A percentile compares a stretch with the other conserved stretches of the same genome.
phyloP scores from a whole-genome alignment of 2,888 invertebrate species.

The Neoitamus cyanurus region DNA sequence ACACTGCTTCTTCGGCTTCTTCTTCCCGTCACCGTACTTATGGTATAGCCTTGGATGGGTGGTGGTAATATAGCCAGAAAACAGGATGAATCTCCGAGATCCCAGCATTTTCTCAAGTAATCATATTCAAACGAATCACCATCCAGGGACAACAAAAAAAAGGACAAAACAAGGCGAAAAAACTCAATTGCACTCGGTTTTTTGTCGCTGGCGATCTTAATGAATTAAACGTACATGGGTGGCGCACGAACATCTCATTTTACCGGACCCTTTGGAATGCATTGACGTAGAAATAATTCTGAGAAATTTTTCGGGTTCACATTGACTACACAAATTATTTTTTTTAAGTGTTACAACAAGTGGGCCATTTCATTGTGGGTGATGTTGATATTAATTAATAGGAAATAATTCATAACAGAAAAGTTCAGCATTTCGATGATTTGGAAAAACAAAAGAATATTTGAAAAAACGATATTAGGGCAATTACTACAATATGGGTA shows the following conservation, averaged over 20 bases:
- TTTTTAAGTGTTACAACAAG: background rate
- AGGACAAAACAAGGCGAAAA: background rate
- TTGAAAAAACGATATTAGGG: background rate
- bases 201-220: background rate
- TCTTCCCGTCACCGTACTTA: background rate
- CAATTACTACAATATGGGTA: too few relatives aligned
- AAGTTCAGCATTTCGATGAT: too few relatives aligned
- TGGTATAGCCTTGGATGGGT: constrained; percentile 18
- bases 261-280: background rate
- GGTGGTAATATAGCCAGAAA: background rate
- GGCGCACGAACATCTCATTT: background rate
- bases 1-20: background rate
- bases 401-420: background rate
- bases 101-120: constrained; percentile 21
- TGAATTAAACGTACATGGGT: constrained; percentile 27
- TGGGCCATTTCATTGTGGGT: background rate
- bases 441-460: background rate
- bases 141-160: background rate
- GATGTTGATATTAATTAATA: background rate
- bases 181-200: constrained; percentile 7
- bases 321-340: background rate
- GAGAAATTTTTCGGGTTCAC: background rate
- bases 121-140: constrained; percentile 7
- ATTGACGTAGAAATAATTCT: constrained; percentile 15
- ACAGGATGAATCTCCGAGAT: background rate